Conservation (phyloP, 2,888 invertebrate species). For the Leptopilina myrica region DNA sequence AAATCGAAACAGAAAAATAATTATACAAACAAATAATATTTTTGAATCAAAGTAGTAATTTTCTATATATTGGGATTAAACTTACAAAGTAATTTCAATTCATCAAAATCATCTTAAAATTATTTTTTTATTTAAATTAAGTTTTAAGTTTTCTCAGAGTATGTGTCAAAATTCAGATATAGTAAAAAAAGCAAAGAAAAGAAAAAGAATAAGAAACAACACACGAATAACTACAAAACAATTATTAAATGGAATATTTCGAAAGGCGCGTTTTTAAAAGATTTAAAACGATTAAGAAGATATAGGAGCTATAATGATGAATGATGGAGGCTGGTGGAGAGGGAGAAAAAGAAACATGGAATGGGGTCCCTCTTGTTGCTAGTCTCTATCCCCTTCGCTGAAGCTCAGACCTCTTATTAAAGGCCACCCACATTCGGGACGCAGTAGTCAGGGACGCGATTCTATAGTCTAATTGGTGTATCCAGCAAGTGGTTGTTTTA, state of each 20-base stretch:
- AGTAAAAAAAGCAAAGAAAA: too few relatives aligned
- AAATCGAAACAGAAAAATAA: too few relatives aligned
- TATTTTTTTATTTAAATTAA: too few relatives aligned
- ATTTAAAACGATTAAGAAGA: constrained; percentile 21
- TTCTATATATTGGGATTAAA: too few relatives aligned
- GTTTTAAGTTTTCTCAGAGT: too few relatives aligned
- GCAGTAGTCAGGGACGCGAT: constrained; percentile 23
- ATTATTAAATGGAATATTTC: not conserved
- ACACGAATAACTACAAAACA: not conserved
- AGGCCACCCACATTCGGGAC: constrained; percentile 38
- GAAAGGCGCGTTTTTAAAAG: constrained; percentile 5
- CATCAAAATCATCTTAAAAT: too few relatives aligned
- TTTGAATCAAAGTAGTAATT: too few relatives aligned
- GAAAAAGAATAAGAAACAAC: too few relatives aligned
- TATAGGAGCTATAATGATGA: constrained; percentile 23
- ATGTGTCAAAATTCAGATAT: too few relatives aligned
- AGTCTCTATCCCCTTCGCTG: constrained; percentile 32
- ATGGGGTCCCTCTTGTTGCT: constrained; percentile 13
- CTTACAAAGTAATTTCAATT: too few relatives aligned
- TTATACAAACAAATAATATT: too few relatives aligned
- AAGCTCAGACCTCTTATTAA: constrained; percentile 25
- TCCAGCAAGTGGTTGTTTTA: constrained; percentile 34
- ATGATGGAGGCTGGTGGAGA: constrained; percentile 29
- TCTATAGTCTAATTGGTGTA: constrained; percentile 26
- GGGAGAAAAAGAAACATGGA: constrained; percentile 28